Percentiles rank a stretch among this genome's conserved stretches.
Evolutionary conservation across 2,113 vertebrate genomes (phyloP).

Genomic region (Chiloscyllium plagiosum): DNA sequence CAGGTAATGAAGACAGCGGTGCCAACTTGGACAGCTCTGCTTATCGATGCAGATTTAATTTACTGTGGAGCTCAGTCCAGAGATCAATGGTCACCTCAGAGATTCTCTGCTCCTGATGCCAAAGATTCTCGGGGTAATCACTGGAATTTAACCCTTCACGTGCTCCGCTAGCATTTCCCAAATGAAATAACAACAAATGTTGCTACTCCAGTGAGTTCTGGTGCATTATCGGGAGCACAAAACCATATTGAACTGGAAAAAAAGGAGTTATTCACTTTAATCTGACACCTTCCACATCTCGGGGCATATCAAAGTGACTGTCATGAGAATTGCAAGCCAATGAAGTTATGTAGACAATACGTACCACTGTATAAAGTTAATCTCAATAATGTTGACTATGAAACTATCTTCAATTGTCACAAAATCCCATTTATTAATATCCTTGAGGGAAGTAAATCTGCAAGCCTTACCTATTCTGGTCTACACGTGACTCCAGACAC

Average conservation of each 20-base stretch:
- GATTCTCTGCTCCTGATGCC: not conserved
- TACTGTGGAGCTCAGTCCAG: not conserved
- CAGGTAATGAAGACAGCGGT: too few relatives aligned
- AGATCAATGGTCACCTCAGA: not conserved
- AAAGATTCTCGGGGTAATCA: not conserved
- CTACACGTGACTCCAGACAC: too few relatives aligned
- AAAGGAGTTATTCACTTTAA: not conserved
- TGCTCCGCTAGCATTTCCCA: not conserved
- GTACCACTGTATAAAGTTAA: too few relatives aligned
- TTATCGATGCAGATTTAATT: not conserved
- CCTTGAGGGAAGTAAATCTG: too few relatives aligned
- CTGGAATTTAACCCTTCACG: not conserved
- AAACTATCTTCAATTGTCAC: too few relatives aligned
- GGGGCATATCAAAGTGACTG: not conserved
- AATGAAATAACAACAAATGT: not conserved
- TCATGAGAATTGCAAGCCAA: too few relatives aligned
- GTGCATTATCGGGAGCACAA: not conserved
- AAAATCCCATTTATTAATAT: too few relatives aligned
- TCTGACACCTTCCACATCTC: not conserved
- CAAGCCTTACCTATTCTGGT: too few relatives aligned
- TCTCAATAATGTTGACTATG: too few relatives aligned
- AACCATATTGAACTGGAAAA: not conserved
- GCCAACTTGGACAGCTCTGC: not conserved
- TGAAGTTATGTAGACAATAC: too few relatives aligned
- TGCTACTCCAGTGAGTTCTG: not conserved